phyloP scores from a whole-genome alignment of 2,797 vertebrate species.

The Sebastes aleutianus region DNA sequence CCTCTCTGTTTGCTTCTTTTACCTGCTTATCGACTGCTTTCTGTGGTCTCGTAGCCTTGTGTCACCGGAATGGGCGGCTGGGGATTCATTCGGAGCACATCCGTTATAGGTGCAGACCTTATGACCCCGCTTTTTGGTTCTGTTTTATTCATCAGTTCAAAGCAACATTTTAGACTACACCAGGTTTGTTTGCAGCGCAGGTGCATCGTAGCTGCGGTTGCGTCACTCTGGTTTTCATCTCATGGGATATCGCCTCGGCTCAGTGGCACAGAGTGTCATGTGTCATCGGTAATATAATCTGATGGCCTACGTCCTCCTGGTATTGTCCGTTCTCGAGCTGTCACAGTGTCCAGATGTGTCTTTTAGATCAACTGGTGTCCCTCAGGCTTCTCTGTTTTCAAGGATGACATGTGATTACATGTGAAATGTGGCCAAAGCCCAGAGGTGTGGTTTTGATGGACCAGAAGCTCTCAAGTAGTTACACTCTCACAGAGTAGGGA shows the following conservation, averaged over 20 bases:
- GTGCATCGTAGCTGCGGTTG: conserved; percentile 22
- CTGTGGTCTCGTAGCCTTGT: neutral
- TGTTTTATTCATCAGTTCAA: neutral
- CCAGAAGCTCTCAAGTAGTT: neutral
- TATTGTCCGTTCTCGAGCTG: conserved; percentile 48
- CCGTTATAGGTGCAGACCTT: neutral
- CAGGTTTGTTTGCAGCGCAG: conserved; percentile 11
- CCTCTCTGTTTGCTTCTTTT: neutral
- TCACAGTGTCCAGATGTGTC: conserved; percentile 52
- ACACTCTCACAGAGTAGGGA: neutral
- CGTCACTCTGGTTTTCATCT: conserved; percentile 27
- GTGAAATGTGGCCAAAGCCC: conserved; percentile 40
- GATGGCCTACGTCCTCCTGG: conserved; percentile 44
- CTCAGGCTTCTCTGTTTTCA: conserved; percentile 47
- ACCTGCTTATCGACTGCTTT: conserved; percentile 29
- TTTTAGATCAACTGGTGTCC: conserved; percentile 48
- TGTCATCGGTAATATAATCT: conserved; percentile 49
- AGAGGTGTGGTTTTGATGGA: neutral
- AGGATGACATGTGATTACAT: conserved; percentile 34
- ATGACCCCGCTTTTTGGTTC: neutral
- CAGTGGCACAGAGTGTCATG: conserved; percentile 34
- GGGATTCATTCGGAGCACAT: conserved; percentile 7
- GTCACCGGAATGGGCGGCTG: neutral
- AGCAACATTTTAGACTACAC: neutral
- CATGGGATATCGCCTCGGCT: conserved; percentile 34